Evolutionary conservation across 2,113 vertebrate species (phyloP).

Genomic region (Melanerpes aurifrons): DNA sequence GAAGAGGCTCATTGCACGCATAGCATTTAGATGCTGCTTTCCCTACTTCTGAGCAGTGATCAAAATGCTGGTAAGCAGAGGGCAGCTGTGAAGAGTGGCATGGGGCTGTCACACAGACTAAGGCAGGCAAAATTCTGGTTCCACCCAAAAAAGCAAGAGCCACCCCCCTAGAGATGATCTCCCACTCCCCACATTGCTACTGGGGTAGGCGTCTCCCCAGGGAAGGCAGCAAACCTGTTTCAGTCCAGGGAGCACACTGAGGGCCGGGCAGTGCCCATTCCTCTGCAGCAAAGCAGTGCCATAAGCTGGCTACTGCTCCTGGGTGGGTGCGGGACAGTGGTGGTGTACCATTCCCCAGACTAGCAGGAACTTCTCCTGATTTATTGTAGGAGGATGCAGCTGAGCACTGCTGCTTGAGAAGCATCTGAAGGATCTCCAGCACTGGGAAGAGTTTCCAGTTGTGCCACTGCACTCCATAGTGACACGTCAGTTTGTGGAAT

Average conservation of each 20-base stretch:
- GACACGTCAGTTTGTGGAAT: neutral
- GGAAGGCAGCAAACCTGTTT: neutral
- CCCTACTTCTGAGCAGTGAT: accelerated
- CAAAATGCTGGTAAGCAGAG: neutral
- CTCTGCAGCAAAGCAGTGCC: neutral
- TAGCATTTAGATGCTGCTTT: accelerated
- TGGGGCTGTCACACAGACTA: neutral
- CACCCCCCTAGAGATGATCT: accelerated
- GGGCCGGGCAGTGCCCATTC: neutral
- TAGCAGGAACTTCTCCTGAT: neutral
- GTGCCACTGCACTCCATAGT: neutral
- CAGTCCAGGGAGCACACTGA: neutral
- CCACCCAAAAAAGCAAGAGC: neutral
- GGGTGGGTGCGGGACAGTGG: accelerated
- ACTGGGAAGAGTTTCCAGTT: neutral
- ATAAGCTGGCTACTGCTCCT: accelerated
- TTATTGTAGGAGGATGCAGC: neutral
- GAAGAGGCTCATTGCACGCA: accelerated
- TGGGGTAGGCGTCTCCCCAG: neutral
- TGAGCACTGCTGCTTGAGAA: neutral
- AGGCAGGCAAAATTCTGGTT: neutral
- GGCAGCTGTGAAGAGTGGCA: accelerated
- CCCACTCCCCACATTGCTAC: accelerated
- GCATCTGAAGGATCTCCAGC: neutral
- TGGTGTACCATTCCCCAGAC: accelerated